Base-by-base conservation (phyloP, 2,113 vertebrate genomes). In the Boleophthalmus pectinirostris region DNA sequence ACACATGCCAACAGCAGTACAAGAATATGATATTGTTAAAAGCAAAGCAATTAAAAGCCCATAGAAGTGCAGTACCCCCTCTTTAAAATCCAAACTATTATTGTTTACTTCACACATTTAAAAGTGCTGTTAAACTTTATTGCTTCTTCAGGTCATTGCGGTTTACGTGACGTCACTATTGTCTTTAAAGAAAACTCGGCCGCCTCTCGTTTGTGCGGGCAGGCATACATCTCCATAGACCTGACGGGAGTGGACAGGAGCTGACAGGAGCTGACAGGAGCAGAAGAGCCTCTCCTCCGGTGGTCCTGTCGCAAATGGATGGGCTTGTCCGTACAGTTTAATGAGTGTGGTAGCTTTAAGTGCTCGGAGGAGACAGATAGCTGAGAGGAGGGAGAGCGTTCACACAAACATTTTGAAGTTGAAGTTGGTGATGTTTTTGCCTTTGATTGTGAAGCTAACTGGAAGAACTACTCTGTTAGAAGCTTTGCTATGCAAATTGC, bases 301-400 rank as follows among this genome's bases (percentile, higher is more conserved):
- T 88, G 78, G 87, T 85, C 85, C 61, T 74, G 29, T 73, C 53
- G 57, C 66, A 78, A 79, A 89, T 81, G 76, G 69, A 85, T 82
- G 69, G n/a, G 15, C 3, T 18, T 69, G 67, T 61, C 60, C 53
- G 85, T 51, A 70, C 81, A 70, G 71, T 78, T 77, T 76, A 85
- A 83, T 85, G 72, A 74, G 65, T 2, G 15, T 57, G 49, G 71
- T 33, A 64, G 65, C 57, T 72, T 70, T 85, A 82, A 81, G 79
- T 23, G 12, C 1, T 33, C 11, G 13, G 69, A 56, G 65, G 60
- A 29, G 68, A 56, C 21, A 4, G 58, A 79, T 60, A 38, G 65
- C 4, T 3, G 24, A 21, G 13, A 29, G 46, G 47, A 20, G 24
- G 54, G 9, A 14, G n/a, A 56, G 57, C 2, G 74, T 43, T 78